A percentile compares a stretch with the other conserved stretches of the same genome.
Conservation (phyloP, 1,140 invertebrate species). For the Atta cephalotes region DNA sequence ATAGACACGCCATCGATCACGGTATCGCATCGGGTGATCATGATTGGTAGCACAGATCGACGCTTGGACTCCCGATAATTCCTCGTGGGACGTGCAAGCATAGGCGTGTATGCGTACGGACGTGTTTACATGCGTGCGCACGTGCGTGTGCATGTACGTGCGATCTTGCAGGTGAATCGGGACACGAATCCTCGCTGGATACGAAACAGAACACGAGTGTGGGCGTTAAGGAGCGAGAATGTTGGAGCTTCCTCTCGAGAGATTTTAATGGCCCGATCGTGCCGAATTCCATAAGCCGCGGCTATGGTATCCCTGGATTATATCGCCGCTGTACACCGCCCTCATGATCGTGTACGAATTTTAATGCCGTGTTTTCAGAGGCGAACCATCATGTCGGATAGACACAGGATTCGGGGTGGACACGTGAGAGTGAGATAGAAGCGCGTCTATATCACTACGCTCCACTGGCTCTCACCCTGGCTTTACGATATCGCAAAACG, state of each 20-base stretch:
- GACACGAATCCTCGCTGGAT: conserved; percentile 5
- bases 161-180: background rate
- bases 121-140: background rate
- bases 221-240: background rate
- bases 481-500: conserved; percentile 80
- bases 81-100: conserved; percentile 26
- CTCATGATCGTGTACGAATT: conserved; percentile 81
- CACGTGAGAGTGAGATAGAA: background rate
- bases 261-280: conserved; percentile 76
- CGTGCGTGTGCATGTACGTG: background rate
- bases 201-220: conserved; percentile 29
- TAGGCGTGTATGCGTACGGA: background rate
- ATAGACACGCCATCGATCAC: conserved; percentile 66
- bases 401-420: background rate
- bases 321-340: conserved; percentile 65
- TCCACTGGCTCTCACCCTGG: conserved; percentile 28
- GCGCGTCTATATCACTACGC: background rate
- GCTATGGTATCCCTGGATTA: conserved; percentile 64
- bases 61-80: conserved; percentile 59
- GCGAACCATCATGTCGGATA: background rate
- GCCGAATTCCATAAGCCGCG: conserved; percentile 74
- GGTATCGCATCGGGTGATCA: conserved; percentile 62
- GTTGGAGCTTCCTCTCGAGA: conserved; percentile 6
- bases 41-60: conserved; percentile 63
- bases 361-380: conserved; percentile 73